These are phyloP conservation scores for Tetrax tetrax DNA, from an alignment of 2,113 vertebrate species.

Conservation along the genomic window DNA sequence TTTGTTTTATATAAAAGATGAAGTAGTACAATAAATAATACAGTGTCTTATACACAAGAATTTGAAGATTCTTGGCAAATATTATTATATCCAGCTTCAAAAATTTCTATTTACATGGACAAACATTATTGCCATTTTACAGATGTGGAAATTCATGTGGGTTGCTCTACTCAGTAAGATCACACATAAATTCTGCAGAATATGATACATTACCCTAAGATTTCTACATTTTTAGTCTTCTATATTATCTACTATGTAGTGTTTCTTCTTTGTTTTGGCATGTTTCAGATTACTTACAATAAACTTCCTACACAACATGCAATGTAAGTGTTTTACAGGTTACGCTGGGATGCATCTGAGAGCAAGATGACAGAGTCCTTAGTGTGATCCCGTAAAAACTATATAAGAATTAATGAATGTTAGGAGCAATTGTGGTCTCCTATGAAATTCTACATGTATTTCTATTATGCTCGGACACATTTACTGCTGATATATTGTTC, in stretches of 20 bases:
- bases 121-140: not conserved
- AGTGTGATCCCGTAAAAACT: not conserved
- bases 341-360: not conserved
- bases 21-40: not conserved
- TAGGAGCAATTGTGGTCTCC: not conserved
- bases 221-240: not conserved
- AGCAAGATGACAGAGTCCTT: not conserved
- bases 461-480: not conserved
- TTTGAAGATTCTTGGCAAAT: not conserved
- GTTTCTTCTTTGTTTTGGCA: not conserved
- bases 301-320: not conserved
- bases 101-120: not conserved
- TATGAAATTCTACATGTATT: not conserved
- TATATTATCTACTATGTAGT: rapidly evolving
- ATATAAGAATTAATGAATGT: not conserved
- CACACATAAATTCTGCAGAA: not conserved
- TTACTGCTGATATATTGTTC: not conserved
- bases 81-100: not conserved
- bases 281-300: not conserved
- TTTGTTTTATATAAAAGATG: not conserved
- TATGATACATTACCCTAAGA: not conserved
- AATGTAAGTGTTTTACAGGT: not conserved
- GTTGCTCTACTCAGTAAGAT: not conserved
- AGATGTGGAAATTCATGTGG: not conserved
- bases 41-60: not conserved